These are phyloP conservation scores for Muschampia plurimacula DNA, from an alignment of 2,888 invertebrate genomes.

Conservation along the genomic window DNA sequence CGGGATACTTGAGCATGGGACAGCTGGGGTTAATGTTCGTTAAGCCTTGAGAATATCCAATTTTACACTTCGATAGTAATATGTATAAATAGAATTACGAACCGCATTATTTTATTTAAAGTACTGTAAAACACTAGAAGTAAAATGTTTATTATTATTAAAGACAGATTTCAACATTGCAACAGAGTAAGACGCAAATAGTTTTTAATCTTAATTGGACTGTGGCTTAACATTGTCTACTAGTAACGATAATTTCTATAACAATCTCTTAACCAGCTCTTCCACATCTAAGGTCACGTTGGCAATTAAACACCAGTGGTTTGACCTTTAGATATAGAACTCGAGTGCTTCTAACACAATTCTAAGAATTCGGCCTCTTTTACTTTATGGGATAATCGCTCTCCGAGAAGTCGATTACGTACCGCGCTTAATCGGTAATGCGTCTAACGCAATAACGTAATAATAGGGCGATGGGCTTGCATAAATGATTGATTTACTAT, in stretches of 20 bases:
- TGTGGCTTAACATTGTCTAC: no score
- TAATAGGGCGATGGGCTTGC: constrained; percentile 42
- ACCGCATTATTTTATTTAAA: no score
- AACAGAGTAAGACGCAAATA: no score
- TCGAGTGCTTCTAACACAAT: constrained; percentile 19
- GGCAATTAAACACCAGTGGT: constrained; percentile 4
- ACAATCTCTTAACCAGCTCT: no score
- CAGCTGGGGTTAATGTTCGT: constrained; percentile 31
- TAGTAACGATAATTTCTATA: no score
- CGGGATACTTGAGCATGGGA: constrained; percentile 48
- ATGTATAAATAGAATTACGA: neutral
- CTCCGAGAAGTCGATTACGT: constrained; percentile 39
- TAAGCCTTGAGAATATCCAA: constrained; percentile 22
- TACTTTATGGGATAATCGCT: constrained; percentile 36
- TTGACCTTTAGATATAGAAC: constrained; percentile 24
- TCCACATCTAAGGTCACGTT: neutral
- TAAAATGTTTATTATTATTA: no score
- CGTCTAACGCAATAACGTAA: constrained; percentile 39
- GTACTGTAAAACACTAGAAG: no score
- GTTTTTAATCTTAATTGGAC: no score
- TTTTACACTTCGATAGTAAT: neutral
- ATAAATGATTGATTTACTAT: constrained; percentile 49
- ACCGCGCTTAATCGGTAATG: constrained; percentile 42
- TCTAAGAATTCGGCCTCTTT: constrained; percentile 36
- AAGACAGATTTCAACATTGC: no score